Percentiles rank a stretch among this genome's conserved stretches.
These are phyloP conservation scores for Helostoma temminkii DNA, from an alignment of 2,797 vertebrate genomes.

Conservation along the genomic window DNA sequence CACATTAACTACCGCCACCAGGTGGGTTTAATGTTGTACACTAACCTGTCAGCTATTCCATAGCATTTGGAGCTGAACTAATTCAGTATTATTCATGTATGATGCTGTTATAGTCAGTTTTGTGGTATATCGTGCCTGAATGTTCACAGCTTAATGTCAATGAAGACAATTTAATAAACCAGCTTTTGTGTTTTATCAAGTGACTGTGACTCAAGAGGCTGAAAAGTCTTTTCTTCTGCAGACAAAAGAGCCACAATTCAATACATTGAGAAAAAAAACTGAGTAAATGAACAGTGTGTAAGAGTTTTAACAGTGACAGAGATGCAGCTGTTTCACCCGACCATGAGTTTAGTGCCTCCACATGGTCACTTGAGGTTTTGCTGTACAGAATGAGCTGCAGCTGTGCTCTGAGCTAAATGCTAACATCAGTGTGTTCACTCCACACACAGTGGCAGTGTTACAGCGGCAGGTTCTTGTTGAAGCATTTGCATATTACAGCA, in stretches of 20 bases:
- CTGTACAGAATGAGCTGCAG: neutral
- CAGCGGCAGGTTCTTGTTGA: too few relatives aligned
- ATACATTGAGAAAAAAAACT: neutral
- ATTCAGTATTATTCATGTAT: neutral
- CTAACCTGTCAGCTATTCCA: too few relatives aligned
- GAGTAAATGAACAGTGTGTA: neutral
- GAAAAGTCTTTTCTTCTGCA: conserved; percentile 15
- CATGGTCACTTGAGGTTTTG: neutral
- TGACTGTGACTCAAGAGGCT: neutral
- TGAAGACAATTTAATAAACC: neutral
- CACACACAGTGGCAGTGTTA: too few relatives aligned
- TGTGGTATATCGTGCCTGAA: neutral
- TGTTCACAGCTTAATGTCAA: conserved; percentile 2
- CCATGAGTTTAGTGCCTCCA: neutral
- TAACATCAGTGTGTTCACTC: too few relatives aligned
- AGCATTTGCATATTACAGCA: too few relatives aligned
- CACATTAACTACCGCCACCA: too few relatives aligned
- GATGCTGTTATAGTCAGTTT: neutral
- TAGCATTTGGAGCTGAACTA: neutral
- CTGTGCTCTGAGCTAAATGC: too few relatives aligned
- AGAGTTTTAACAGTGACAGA: too few relatives aligned
- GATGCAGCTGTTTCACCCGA: neutral
- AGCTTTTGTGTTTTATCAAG: neutral
- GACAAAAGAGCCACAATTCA: conserved; percentile 12
- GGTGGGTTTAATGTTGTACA: too few relatives aligned